phyloP scores from a whole-genome alignment of 2,888 invertebrate species.

The Iphiclides podalirius region DNA sequence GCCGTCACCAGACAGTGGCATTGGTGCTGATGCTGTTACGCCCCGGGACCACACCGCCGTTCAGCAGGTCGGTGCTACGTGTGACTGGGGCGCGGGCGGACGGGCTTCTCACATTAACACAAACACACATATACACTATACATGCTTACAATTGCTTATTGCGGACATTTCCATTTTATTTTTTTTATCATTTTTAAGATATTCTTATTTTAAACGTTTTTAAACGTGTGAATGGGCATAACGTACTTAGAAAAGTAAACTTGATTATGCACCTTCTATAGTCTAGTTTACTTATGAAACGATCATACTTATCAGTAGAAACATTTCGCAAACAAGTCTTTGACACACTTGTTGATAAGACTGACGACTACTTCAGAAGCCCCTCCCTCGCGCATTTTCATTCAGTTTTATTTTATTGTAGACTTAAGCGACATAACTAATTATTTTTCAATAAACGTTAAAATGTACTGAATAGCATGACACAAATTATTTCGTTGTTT shows the following conservation, averaged over 20 bases:
- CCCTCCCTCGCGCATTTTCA: slow-evolving; percentile 24
- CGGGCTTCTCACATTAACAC: slow-evolving; percentile 44
- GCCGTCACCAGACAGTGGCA: slow-evolving; percentile 97
- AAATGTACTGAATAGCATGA: background rate
- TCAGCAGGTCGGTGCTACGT: slow-evolving; percentile 87
- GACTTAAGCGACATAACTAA: background rate
- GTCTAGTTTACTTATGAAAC: background rate
- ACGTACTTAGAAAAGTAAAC: slow-evolving; percentile 2
- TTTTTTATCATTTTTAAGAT: slow-evolving; percentile 11
- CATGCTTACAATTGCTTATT: slow-evolving; percentile 33
- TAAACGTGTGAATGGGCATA: background rate
- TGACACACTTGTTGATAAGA: background rate
- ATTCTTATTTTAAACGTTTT: background rate
- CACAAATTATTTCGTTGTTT: background rate
- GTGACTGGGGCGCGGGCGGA: slow-evolving; percentile 65
- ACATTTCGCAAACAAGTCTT: slow-evolving; percentile 18
- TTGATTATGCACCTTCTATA: slow-evolving; percentile 8
- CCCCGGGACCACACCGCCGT: slow-evolving; percentile 93
- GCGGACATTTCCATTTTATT: slow-evolving; percentile 24
- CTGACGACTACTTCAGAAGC: slow-evolving; percentile 20
- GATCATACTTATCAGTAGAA: slow-evolving; percentile 3
- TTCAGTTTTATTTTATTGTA: slow-evolving; percentile 8
- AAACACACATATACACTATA: slow-evolving; percentile 37
- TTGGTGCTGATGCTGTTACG: slow-evolving; percentile 95
- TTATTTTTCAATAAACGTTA: background rate